Base-by-base conservation (phyloP, 2,797 vertebrate species). In the Diceros bicornis region DNA sequence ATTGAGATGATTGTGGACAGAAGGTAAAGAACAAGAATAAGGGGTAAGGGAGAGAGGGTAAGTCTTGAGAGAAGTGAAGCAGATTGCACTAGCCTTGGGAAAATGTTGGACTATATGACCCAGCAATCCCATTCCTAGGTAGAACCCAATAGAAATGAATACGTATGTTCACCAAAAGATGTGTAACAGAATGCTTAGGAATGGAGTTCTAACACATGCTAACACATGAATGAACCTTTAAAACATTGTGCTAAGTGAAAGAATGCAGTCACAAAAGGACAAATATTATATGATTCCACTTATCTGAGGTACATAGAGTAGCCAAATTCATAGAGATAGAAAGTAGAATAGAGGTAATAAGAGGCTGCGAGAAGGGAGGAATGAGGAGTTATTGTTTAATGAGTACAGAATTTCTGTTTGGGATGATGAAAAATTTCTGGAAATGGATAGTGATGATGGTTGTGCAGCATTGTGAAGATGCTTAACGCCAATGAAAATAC, bases 211-310 rank as follows among this genome's bases (percentile, higher is more conserved):
- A 89, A 82, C 20, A 57, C 72, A 66, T 82, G 37, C 32, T 59
- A 75, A 25, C 50, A 92, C 34, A 50, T 47, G 37, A 37, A 66
- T 41, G 89, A 87, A 88, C 11, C 50, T 74, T 92, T 59, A 78
- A 90, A 78, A 90, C 44, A 84, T 32, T 77, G 64, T 71, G 14
- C 12, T 71, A 50, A 68, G 41, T 78, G 62, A 78, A 94, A 85
- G 21, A 85, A 94, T 25, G 25, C 41, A 90, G n/a, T 90, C 52
- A 85, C 71, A 52, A 91, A 78, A 91, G 41, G 44, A 91, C 37
- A 71, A 72, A 71, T 91, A 71, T 59, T 81, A 62, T 64, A 72
- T 41, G 23, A 92, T 72, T 74, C 59, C 18, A 95, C 50, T 82
- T 81, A 81, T 64, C 37, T 72, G 27, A 85, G 79, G 82, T 71